Conservation (phyloP, 2,888 invertebrate species). For the Nemapogon koenigi region DNA sequence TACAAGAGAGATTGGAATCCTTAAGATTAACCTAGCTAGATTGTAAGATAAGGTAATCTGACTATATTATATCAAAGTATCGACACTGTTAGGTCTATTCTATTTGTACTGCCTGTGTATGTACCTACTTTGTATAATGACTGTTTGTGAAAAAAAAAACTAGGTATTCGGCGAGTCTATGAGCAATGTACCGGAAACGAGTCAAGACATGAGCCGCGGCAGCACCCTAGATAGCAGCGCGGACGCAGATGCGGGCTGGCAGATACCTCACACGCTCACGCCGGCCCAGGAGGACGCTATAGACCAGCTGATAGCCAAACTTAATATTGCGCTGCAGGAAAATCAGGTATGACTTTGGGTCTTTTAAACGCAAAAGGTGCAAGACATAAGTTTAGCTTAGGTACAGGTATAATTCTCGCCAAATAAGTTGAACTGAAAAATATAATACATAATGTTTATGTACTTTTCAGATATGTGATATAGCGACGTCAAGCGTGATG, state of each 20-base stretch:
- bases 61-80: too few species aligned
- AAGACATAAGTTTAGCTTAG: background rate
- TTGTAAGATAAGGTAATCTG: too few species aligned
- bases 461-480: constrained; percentile 48
- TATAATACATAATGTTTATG: too few species aligned
- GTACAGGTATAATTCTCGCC: too few species aligned
- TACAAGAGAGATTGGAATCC: too few species aligned
- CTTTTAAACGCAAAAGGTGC: background rate
- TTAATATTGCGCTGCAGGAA: constrained; percentile 45
- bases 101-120: too few species aligned
- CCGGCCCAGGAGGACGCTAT: constrained; percentile 58
- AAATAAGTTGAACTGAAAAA: too few species aligned
- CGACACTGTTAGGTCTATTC: too few species aligned
- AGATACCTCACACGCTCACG: constrained; percentile 29
- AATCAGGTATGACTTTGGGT: constrained; percentile 37
- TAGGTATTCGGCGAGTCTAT: constrained; percentile 45
- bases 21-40: too few species aligned
- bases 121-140: too few species aligned
- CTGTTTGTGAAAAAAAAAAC: too few species aligned
- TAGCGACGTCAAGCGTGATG: constrained; percentile 73
- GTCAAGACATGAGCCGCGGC: constrained; percentile 4
- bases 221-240: too few species aligned
- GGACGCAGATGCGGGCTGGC: constrained; percentile 19
- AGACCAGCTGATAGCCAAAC: constrained; percentile 46
- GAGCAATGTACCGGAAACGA: constrained; percentile 17